A percentile compares a stretch with the other conserved stretches of the same genome.
phyloP scores from a whole-genome alignment of 2,113 vertebrate genomes.

The Eulacestoma nigropectus region DNA sequence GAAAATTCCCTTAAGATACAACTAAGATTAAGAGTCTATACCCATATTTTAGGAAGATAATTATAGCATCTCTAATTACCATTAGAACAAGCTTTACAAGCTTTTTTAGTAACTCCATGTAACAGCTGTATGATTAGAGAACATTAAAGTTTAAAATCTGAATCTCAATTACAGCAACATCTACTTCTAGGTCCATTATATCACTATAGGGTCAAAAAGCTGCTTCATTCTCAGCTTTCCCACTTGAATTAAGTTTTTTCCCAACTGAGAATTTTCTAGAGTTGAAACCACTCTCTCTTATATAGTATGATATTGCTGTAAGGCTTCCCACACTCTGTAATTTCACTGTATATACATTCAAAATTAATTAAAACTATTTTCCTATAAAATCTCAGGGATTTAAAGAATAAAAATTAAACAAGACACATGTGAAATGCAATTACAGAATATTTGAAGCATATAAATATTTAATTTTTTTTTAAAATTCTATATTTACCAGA shows the following conservation, averaged over 20 bases:
- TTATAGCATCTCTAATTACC: background rate
- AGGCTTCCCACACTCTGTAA: accelerated
- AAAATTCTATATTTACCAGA: background rate
- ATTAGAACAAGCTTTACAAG: conserved; percentile 22
- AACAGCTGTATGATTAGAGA: background rate
- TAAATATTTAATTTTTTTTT: background rate
- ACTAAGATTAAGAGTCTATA: background rate
- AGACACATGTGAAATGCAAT: background rate
- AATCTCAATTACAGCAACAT: background rate
- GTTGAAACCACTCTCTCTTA: background rate
- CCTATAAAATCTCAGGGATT: background rate
- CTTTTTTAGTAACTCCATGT: background rate
- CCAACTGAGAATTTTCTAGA: background rate
- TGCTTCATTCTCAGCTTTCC: background rate
- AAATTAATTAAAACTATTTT: background rate
- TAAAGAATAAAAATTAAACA: background rate
- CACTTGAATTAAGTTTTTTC: background rate
- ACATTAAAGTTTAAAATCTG: background rate
- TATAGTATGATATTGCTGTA: background rate
- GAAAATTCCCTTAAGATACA: background rate
- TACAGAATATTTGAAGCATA: background rate
- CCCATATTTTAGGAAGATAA: background rate
- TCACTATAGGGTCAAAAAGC: background rate
- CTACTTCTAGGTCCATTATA: background rate
- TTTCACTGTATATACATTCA: background rate